Evolutionary conservation across 1,140 invertebrate genomes (phyloP).

Genomic region (Drosophila pseudoobscura): DNA sequence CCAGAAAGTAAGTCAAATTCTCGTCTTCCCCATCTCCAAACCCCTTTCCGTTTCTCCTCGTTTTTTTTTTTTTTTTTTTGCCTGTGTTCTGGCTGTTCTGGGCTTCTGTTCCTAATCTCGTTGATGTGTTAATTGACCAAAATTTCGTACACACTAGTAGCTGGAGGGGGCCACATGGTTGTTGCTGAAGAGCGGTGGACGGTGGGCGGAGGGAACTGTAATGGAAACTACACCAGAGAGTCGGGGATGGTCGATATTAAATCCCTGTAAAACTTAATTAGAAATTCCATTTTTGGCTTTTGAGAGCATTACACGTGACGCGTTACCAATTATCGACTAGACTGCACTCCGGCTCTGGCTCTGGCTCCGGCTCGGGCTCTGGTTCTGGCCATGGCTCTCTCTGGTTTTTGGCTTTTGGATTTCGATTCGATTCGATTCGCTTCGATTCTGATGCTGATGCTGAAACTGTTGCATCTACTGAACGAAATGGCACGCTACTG

Average conservation of each 20-base stretch:
- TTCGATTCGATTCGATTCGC: constrained; percentile 1
- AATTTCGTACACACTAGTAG: constrained; percentile 75
- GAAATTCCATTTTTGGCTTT: constrained; percentile 83
- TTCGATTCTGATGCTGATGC: constrained; percentile 25
- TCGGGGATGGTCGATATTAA: constrained; percentile 68
- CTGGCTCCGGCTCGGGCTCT: neutral
- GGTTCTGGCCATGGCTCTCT: neutral
- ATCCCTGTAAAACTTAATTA: constrained; percentile 83
- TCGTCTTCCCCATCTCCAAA: neutral
- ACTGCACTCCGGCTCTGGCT: neutral
- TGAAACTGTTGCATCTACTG: constrained; percentile 61
- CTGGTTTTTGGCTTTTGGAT: constrained; percentile 6
- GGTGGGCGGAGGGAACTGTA: constrained; percentile 21
- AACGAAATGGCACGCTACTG: too few species aligned
- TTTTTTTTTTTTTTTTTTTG: constrained; percentile 22
- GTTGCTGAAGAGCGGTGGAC: neutral
- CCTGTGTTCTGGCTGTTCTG: constrained; percentile 1
- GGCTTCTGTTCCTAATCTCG: constrained; percentile 58
- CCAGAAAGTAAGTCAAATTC: constrained; percentile 63
- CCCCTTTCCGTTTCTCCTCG: neutral
- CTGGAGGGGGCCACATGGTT: constrained; percentile 7
- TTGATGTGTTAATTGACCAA: constrained; percentile 83
- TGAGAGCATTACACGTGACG: constrained; percentile 78
- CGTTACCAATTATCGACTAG: constrained; percentile 78
- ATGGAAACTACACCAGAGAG: constrained; percentile 51